phyloP scores from a whole-genome alignment of 2,888 invertebrate genomes.

The Ophioninae sp. region DNA sequence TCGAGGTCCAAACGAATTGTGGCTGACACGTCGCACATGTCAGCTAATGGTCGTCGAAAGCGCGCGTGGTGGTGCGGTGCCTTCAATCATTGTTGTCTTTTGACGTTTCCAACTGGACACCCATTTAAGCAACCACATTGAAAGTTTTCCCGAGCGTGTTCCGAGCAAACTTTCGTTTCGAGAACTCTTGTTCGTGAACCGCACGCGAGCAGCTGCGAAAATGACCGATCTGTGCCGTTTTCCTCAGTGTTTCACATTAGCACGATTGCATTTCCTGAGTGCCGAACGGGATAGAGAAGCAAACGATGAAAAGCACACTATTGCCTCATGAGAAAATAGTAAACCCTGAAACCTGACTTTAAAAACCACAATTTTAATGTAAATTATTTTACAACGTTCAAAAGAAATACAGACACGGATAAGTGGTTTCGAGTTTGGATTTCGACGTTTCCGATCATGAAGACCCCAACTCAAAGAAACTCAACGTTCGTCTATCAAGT shows the following conservation, averaged over 20 bases:
- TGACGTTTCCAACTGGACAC: slow-evolving; percentile 27
- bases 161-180: background rate
- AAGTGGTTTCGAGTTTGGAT: background rate
- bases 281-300: background rate
- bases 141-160: slow-evolving; percentile 39
- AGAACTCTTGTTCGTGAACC: background rate
- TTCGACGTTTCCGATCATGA: background rate
- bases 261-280: background rate
- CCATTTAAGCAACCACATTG: slow-evolving; percentile 70
- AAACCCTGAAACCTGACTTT: background rate
- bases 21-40: background rate
- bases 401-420: background rate
- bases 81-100: slow-evolving; percentile 3
- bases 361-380: background rate
- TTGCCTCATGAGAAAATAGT: background rate
- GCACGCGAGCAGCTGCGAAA: slow-evolving; percentile 68
- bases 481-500: no score
- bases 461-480: no score
- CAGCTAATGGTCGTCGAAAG: slow-evolving; percentile 28
- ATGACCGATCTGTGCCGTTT: slow-evolving; percentile 40
- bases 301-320: background rate
- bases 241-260: background rate
- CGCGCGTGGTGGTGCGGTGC: background rate
- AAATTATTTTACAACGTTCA: background rate
- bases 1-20: background rate